Evolutionary conservation across 2,113 vertebrate genomes (phyloP), one percentile per base, ranked within the genome.

Genomic region (Oplegnathus fasciatus): DNA sequence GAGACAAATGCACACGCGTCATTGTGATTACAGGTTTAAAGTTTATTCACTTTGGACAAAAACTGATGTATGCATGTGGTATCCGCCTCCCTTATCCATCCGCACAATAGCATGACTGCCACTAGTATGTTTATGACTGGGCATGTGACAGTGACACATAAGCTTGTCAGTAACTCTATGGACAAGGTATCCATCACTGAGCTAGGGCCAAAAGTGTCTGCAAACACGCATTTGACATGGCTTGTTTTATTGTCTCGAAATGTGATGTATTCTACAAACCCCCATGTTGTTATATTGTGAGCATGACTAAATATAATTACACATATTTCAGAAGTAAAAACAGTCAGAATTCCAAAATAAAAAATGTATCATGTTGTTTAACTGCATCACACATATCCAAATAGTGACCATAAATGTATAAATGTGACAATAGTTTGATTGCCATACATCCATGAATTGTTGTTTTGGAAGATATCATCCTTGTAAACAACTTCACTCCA

Each of bases 401-500:
- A 75, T 34, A 50, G 14, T 62, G 24, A n/a, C 50, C 28, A 24
- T 26, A 44, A 18, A 9, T 20, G 26, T 70, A 24, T 28, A 70
- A 48, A 18, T 55, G 8, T 57, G 11, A 48, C 30, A 20, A 1
- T 37, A 24, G 28, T 64, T 67, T 55, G 14, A 32, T 6, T 62
- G 6, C 22, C 22, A 15, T 15, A 50, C 48, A 54, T 67, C 24
- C 52, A 66, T 82, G 13, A 79, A 42, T 50, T 75, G 46, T 66
- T 86, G 73, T 80, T 82, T 66, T 70, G 77, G 30, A 85, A 64
- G 87, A 58, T 60, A 14, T 62, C 40, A 18, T 20, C 48, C 57
- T 37, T 22, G 74, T 87, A 88, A 91, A 90, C 69, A 86, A 67
- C 77, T 61, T 64, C 42, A 15, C 60, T n/a, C 42, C 69, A 73